A percentile compares a stretch with the other conserved stretches of the same genome.
These are phyloP conservation scores for Yponomeuta cagnagella DNA, from an alignment of 2,888 invertebrate species.

Conservation along the genomic window DNA sequence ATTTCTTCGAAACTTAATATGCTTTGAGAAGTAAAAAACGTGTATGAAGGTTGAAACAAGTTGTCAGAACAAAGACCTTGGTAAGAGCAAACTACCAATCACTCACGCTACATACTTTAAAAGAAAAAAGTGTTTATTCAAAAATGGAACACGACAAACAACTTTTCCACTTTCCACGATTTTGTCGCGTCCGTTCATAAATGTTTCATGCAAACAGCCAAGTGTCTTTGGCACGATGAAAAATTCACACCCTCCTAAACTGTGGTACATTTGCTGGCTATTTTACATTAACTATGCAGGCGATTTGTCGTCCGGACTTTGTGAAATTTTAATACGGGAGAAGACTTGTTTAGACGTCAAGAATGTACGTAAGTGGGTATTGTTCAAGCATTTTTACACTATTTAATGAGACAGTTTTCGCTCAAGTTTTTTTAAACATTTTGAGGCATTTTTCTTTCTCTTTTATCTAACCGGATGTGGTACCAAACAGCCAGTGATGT, in stretches of 20 bases:
- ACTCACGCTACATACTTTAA: neutral
- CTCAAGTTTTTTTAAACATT: too few species aligned
- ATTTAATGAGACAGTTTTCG: too few species aligned
- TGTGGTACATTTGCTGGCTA: neutral
- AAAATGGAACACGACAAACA: neutral
- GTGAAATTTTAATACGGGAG: neutral
- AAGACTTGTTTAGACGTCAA: neutral
- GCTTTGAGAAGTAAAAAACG: too few species aligned
- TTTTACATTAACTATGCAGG: neutral
- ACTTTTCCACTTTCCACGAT: neutral
- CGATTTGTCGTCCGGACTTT: neutral
- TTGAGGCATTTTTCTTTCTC: too few species aligned
- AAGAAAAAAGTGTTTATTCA: neutral
- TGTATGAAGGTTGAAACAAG: too few species aligned
- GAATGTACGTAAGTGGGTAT: neutral
- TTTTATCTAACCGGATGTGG: too few species aligned
- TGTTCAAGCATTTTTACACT: too few species aligned
- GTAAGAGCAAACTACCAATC: too few species aligned
- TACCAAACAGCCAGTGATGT: too few species aligned
- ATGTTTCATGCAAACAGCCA: constrained; percentile 2
- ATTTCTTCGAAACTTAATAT: too few species aligned
- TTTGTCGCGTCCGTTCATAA: neutral
- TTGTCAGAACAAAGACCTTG: too few species aligned
- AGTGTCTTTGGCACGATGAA: constrained; percentile 13
- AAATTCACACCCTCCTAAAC: constrained; percentile 16